phyloP scores from a whole-genome alignment of 2,888 invertebrate species.

The Idaea straminata region DNA sequence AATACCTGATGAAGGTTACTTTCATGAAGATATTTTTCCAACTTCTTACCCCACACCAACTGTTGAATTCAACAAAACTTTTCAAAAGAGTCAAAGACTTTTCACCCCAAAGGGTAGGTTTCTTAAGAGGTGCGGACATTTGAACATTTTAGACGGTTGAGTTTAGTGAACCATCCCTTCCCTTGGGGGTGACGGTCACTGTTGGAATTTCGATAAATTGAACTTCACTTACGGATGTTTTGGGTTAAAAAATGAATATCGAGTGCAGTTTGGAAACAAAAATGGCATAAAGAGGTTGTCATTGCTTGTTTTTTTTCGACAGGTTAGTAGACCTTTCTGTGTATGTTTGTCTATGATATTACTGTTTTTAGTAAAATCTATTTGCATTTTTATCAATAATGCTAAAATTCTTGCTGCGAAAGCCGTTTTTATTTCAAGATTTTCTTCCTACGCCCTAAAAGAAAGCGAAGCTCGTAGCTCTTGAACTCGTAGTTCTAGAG shows the following conservation, averaged over 20 bases:
- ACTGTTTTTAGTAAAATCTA: too few species aligned
- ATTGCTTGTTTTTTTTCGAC: neutral
- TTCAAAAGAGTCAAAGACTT: slow-evolving; percentile 54
- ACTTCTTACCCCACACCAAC: neutral
- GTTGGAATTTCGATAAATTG: slow-evolving; percentile 60
- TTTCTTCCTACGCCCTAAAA: too few species aligned
- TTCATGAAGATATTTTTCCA: neutral
- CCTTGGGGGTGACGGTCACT: slow-evolving; percentile 66
- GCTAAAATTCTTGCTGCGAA: too few species aligned
- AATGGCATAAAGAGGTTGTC: slow-evolving; percentile 1
- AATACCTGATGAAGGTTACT: neutral
- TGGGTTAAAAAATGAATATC: slow-evolving; percentile 20
- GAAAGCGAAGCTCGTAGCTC: too few species aligned
- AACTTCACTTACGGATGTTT: slow-evolving; percentile 35
- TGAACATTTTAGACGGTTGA: slow-evolving; percentile 67
- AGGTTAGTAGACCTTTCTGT: too few species aligned
- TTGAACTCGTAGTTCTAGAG: too few species aligned
- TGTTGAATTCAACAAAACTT: slow-evolving; percentile 5
- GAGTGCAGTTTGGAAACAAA: neutral
- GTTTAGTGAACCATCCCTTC: slow-evolving; percentile 71
- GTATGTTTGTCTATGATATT: too few species aligned
- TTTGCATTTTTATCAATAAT: too few species aligned
- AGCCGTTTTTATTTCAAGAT: too few species aligned
- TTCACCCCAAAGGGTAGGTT: slow-evolving; percentile 70
- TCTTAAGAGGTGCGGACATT: slow-evolving; percentile 70